Percentiles rank a stretch among this genome's conserved stretches.
These are phyloP conservation scores for Apamea anceps DNA, from an alignment of 2,888 invertebrate species.

Conservation along the genomic window DNA sequence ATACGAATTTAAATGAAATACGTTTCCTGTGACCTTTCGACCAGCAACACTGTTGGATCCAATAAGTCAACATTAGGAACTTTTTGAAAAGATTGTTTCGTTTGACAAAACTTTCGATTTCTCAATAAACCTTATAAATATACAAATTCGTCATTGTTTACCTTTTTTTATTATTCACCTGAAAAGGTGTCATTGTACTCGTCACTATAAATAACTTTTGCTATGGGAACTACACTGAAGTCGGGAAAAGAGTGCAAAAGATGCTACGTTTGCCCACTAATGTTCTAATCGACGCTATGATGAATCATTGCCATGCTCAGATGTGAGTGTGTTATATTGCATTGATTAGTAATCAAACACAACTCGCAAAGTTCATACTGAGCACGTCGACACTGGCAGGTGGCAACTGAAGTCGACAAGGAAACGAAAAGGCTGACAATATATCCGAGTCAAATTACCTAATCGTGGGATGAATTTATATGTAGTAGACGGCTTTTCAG, in stretches of 20 bases:
- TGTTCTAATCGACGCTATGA: no score
- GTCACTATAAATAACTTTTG: not conserved
- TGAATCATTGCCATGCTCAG: no score
- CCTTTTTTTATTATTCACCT: not conserved
- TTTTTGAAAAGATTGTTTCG: not conserved
- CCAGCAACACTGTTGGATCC: not conserved
- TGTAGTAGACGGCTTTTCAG: not conserved
- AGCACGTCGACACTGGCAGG: not conserved
- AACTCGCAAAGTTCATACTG: not conserved
- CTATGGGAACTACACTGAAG: not conserved
- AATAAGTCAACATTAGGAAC: not conserved
- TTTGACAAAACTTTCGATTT: not conserved
- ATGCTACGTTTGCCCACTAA: not conserved
- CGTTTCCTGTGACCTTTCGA: not conserved
- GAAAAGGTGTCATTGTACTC: no score
- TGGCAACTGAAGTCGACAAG: no score
- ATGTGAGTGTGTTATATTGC: not conserved
- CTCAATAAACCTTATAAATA: not conserved
- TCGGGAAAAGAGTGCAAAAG: not conserved
- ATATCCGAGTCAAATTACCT: not conserved
- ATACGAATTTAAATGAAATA: no score
- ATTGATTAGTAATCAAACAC: not conserved
- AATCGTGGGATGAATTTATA: not conserved
- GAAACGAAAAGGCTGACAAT: no score
- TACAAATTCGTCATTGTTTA: not conserved